These are phyloP conservation scores for Euschistus heros DNA, from an alignment of 1,140 invertebrate genomes.

Conservation along the genomic window DNA sequence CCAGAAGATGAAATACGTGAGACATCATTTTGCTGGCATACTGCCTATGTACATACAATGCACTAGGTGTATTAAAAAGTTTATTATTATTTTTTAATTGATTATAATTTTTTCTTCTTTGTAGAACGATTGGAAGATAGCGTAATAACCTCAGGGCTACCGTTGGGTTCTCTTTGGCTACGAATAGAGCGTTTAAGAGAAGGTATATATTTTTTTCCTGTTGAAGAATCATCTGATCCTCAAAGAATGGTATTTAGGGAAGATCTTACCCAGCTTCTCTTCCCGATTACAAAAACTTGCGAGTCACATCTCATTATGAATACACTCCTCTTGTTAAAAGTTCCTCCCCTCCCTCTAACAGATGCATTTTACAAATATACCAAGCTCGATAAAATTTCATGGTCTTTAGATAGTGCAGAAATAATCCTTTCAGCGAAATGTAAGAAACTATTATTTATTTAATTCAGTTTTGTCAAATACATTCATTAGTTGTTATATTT, in stretches of 20 bases:
- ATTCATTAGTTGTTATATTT: background rate
- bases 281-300: constrained; percentile 45
- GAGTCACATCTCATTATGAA: constrained; percentile 43
- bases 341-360: constrained; percentile 18
- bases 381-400: constrained; percentile 38
- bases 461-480: background rate
- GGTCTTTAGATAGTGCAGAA: constrained; percentile 43
- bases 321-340: constrained; percentile 45
- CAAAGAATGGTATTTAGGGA: constrained; percentile 49
- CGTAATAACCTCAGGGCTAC: constrained; percentile 48
- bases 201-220: constrained; percentile 47
- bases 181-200: constrained; percentile 51
- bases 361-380: constrained; percentile 26
- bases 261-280: constrained; percentile 50
- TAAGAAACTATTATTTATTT: background rate
- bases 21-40: background rate
- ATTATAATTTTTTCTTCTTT: constrained; percentile 4
- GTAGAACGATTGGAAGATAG: constrained; percentile 48
- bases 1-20: constrained; percentile 27
- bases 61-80: background rate
- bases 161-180: constrained; percentile 54
- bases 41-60: background rate
- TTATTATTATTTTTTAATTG: background rate
- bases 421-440: constrained; percentile 35
- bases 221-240: constrained; percentile 36